A percentile compares a stretch with the other conserved stretches of the same genome.
Conservation (phyloP, 2,888 invertebrate genomes). For the Lycia hirtaria region DNA sequence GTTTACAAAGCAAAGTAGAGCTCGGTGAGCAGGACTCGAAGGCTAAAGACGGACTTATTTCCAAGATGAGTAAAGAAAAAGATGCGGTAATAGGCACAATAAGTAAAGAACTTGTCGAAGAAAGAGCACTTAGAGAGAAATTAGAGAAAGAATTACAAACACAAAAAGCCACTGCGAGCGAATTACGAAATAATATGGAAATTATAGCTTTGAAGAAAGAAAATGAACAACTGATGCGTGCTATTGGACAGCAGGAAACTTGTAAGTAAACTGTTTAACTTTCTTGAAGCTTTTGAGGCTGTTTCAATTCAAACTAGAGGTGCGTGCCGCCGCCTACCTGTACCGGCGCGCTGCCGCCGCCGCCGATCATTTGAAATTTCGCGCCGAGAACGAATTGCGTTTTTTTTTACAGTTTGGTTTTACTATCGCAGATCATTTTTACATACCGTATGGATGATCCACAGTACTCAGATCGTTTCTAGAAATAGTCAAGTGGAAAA, state of each 20-base stretch:
- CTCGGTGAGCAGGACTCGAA: constrained; percentile 48
- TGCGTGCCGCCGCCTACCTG: no score
- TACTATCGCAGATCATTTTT: no score
- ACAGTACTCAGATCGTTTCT: no score
- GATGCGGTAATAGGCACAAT: constrained; percentile 53
- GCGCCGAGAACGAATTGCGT: no score
- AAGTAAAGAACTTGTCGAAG: constrained; percentile 56
- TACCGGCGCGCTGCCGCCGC: no score
- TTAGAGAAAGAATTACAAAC: constrained; percentile 40
- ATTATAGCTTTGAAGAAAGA: constrained; percentile 57
- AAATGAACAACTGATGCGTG: constrained; percentile 63
- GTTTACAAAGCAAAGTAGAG: constrained; percentile 44
- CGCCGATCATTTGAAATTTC: no score
- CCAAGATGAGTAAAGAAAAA: constrained; percentile 51
- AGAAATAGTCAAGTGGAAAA: no score
- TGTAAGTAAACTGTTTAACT: constrained; percentile 52
- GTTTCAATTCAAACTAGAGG: background rate
- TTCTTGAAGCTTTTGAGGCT: background rate
- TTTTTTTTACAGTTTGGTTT: no score
- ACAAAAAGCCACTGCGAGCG: constrained; percentile 27
- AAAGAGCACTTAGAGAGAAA: constrained; percentile 51
- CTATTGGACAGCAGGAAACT: constrained; percentile 61
- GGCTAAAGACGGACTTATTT: constrained; percentile 45
- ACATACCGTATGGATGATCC: no score
- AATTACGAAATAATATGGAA: constrained; percentile 48